A percentile compares a stretch with the other conserved stretches of the same genome.
Conservation (phyloP, 2,888 invertebrate genomes). For the Ophraella communa region DNA sequence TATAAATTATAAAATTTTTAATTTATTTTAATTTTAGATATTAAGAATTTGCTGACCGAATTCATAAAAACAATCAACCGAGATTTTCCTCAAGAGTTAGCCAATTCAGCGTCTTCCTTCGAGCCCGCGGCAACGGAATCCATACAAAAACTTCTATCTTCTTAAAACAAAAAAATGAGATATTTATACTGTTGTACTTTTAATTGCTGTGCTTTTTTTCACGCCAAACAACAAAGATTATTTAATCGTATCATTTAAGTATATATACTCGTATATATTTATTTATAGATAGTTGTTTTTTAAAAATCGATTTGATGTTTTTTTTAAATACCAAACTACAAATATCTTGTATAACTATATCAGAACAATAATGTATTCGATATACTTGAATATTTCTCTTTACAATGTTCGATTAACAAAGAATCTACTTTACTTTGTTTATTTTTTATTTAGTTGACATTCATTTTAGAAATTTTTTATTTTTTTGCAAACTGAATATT, state of each 20-base stretch:
- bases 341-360: constrained; percentile 12
- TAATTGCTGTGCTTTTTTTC: background rate
- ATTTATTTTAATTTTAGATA: constrained; percentile 56
- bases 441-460: too few relatives aligned
- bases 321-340: constrained; percentile 16
- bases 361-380: too few relatives aligned
- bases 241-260: constrained; percentile 8
- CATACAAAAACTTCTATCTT: constrained; percentile 44
- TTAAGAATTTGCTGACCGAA: constrained; percentile 60
- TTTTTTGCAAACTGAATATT: too few relatives aligned
- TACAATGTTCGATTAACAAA: too few relatives aligned
- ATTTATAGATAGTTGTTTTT: constrained; percentile 5
- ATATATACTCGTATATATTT: constrained; percentile 16
- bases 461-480: too few relatives aligned
- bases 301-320: constrained; percentile 1
- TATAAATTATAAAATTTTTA: background rate
- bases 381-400: too few relatives aligned
- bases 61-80: constrained; percentile 65
- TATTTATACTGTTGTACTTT: constrained; percentile 7
- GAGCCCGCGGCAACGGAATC: constrained; percentile 56
- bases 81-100: constrained; percentile 67
- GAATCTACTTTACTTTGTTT: too few relatives aligned
- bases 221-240: constrained; percentile 3
- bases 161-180: constrained; percentile 2
- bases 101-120: constrained; percentile 58